A percentile compares a stretch with the other conserved stretches of the same genome.
These are phyloP conservation scores for Anabas testudineus DNA, from an alignment of 2,797 vertebrate genomes.

Conservation along the genomic window DNA sequence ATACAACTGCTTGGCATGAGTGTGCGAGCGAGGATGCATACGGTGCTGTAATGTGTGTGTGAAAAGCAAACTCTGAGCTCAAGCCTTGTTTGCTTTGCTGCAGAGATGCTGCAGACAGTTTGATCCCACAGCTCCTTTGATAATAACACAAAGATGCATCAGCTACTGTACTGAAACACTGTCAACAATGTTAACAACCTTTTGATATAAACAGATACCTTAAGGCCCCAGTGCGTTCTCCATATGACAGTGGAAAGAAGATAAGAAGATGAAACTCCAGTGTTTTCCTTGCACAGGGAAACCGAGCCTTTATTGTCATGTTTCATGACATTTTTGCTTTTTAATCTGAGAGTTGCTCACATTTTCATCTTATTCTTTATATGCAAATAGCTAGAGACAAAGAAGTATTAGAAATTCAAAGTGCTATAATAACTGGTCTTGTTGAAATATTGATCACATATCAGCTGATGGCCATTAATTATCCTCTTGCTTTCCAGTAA, in stretches of 20 bases:
- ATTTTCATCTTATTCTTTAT: conserved; percentile 10
- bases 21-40: conserved; percentile 6
- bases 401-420: conserved; percentile 22
- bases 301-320: conserved; percentile 24
- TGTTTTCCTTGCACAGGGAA: conserved; percentile 2
- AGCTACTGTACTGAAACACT: conserved; percentile 1
- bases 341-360: conserved; percentile 14
- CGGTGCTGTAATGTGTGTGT: conserved; percentile 39
- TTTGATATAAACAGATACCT: conserved; percentile 20
- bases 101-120: conserved; percentile 33
- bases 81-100: conserved; percentile 26
- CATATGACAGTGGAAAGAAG: not conserved
- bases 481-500: conserved; percentile 46
- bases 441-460: conserved; percentile 38
- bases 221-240: not conserved
- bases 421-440: not conserved
- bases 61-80: conserved; percentile 20
- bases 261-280: not conserved
- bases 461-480: conserved; percentile 48
- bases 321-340: conserved; percentile 8
- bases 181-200: conserved; percentile 17
- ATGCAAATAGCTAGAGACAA: not conserved
- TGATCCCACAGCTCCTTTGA: conserved; percentile 43
- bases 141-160: conserved; percentile 23
- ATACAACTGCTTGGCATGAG: conserved; percentile 38